Evolutionary conservation across 2,888 invertebrate genomes (phyloP), one percentile per base, ranked within the genome.

Genomic region (Rhamphomyia laevipes): DNA sequence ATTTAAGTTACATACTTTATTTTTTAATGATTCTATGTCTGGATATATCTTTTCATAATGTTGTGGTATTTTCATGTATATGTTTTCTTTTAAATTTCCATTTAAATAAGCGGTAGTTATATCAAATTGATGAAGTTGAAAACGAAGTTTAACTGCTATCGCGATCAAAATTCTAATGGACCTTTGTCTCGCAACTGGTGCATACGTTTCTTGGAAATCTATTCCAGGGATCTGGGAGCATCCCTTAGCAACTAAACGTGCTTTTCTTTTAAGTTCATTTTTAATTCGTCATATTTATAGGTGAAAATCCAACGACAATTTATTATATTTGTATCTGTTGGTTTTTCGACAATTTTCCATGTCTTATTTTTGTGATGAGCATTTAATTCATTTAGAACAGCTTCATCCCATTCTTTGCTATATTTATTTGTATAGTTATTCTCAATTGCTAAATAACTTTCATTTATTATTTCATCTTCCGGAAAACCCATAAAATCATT

Each of bases 201-300:
- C 21, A 38, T 44, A 50, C 1, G 47, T 47, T 33, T 47, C 42
- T n/a, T 47, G 27, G 30, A 40, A 50, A 27, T 50, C 50, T 38
- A 46, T 15, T 16, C 43, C 46, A 13, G 43, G 21, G 1, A 5
- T 16, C 18, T 48, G 45, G 16, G 48, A 30, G 27, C 45, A 45
- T 12, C 45, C 45, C 21, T 43, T 42, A 47, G 48, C 46, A 49
- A 57, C 50, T 12, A 50, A n/a, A n/a, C 2, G 93, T 90, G 0
- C 86, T 77, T 50, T 85, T 77, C 91, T 93, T 95, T 80, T 81
- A 21, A 21, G 5, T 21, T 21, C n/a, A n/a, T n/a, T n/a, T n/a
- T n/a, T n/a, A n/a, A n/a, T n/a, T n/a, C n/a, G n/a, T n/a, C n/a
- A n/a, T n/a, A n/a, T n/a, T n/a, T n/a, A n/a, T n/a, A n/a, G n/a